Evolutionary conservation across 2,113 vertebrate genomes (phyloP).

Genomic region (Budorcas taxicolor): DNA sequence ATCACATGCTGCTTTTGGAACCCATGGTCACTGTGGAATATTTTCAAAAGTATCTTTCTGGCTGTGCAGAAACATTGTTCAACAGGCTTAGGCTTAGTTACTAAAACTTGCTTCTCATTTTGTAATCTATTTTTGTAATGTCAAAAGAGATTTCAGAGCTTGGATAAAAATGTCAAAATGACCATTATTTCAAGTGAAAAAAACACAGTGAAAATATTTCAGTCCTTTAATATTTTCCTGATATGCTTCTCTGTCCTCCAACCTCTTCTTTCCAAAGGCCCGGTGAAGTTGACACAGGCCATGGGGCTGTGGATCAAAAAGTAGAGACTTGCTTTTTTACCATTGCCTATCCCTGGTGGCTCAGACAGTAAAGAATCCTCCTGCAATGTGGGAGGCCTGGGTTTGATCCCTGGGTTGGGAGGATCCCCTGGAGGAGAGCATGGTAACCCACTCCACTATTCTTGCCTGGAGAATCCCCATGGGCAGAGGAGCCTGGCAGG

Average conservation of each 20-base stretch:
- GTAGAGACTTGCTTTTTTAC: background rate
- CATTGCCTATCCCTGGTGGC: background rate
- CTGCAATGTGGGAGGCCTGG: background rate
- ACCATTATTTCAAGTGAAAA: slow-evolving; percentile 1
- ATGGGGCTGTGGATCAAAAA: background rate
- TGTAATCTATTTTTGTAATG: background rate
- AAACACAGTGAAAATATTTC: background rate
- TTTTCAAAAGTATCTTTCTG: background rate
- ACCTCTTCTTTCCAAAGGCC: background rate
- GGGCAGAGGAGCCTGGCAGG: background rate
- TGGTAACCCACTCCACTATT: background rate
- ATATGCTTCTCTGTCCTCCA: background rate
- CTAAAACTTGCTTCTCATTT: slow-evolving; percentile 5
- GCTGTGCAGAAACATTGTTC: background rate
- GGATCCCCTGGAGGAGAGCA: background rate
- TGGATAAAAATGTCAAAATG: slow-evolving; percentile 6
- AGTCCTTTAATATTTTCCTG: background rate
- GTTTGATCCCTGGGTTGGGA: background rate
- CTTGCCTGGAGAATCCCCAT: background rate
- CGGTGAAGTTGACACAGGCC: no score
- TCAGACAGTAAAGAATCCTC: background rate
- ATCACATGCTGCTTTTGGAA: background rate
- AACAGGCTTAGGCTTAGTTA: background rate
- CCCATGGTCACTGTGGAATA: background rate
- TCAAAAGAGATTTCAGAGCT: background rate